These are phyloP conservation scores for Rhodophaea formosa DNA, from an alignment of 2,888 invertebrate species.

Conservation along the genomic window DNA sequence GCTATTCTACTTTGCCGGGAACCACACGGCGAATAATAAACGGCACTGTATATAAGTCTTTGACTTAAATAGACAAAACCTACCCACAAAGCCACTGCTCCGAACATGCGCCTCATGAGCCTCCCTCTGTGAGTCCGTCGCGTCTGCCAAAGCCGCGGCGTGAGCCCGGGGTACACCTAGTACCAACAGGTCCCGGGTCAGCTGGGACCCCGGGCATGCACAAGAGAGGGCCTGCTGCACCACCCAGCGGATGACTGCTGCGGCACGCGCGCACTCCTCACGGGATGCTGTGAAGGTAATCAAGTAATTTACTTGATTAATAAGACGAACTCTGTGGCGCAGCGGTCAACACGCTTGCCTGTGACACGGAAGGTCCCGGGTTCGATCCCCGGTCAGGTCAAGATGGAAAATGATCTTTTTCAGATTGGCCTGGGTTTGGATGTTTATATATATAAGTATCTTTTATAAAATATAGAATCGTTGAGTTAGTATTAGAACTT, in stretches of 20 bases:
- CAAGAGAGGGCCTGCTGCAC: constrained; percentile 56
- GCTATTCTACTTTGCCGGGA: too few species aligned
- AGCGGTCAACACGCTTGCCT: too few species aligned
- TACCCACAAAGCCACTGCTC: constrained; percentile 58
- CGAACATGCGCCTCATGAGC: constrained; percentile 44
- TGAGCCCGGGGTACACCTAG: constrained; percentile 67
- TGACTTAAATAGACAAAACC: constrained; percentile 24
- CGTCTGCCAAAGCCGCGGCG: constrained; percentile 61
- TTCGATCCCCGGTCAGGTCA: too few species aligned
- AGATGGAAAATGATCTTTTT: too few species aligned
- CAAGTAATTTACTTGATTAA: not conserved
- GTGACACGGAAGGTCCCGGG: too few species aligned
- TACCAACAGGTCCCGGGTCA: constrained; percentile 63
- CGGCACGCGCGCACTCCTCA: constrained; percentile 67
- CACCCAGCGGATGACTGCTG: constrained; percentile 68
- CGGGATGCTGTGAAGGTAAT: constrained; percentile 50
- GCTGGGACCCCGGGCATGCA: constrained; percentile 53
- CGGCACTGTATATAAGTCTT: too few species aligned
- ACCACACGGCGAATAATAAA: too few species aligned
- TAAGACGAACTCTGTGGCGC: too few species aligned
- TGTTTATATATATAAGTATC: too few species aligned
- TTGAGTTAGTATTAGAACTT: too few species aligned
- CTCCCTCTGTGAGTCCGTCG: constrained; percentile 47
- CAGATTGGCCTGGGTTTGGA: too few species aligned
- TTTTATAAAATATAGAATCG: too few species aligned